phyloP scores from a whole-genome alignment of 2,797 vertebrate genomes.

The Sebastes umbrosus region DNA sequence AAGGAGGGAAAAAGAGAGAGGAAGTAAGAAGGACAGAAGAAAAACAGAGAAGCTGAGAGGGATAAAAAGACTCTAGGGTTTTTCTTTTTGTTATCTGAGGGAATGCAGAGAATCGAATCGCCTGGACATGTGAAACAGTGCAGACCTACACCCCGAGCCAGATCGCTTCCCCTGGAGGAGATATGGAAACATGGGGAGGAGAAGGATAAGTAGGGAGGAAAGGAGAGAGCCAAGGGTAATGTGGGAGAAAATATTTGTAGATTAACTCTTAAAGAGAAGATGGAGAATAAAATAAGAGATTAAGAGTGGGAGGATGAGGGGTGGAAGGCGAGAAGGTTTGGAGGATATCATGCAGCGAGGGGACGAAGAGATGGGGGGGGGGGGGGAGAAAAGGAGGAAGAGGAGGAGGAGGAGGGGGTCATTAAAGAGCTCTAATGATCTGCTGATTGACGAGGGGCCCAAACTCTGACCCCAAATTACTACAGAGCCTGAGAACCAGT shows the following conservation, averaged over 20 bases:
- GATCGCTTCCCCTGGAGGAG: conserved; percentile 51
- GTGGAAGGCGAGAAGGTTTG: background rate
- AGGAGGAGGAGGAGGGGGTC: conserved; percentile 48
- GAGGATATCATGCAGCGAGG: conserved; percentile 27
- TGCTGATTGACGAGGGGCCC: conserved; percentile 82
- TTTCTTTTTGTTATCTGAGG: conserved; percentile 52
- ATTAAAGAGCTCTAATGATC: conserved; percentile 84
- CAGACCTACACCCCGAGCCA: conserved; percentile 49
- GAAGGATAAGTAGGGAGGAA: conserved; percentile 13
- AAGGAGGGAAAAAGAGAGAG: background rate
- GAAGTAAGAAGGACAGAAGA: conserved; percentile 23
- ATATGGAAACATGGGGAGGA: conserved; percentile 38
- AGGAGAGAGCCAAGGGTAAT: background rate
- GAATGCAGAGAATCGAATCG: conserved; percentile 53
- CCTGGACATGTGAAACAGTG: conserved; percentile 58
- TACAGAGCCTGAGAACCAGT: conserved; percentile 79
- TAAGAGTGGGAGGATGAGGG: background rate
- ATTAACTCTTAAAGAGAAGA: conserved; percentile 19
- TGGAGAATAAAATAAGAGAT: conserved; percentile 6
- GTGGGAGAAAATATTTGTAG: background rate
- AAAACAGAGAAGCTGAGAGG: conserved; percentile 33
- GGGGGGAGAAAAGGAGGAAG: conserved; percentile 24
- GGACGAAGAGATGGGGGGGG: conserved; percentile 3
- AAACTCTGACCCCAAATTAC: conserved; percentile 83
- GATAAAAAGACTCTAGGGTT: background rate